A percentile compares a stretch with the other conserved stretches of the same genome.
Evolutionary conservation across 2,888 invertebrate species (phyloP).

Genomic region (Drosophila mimica): DNA sequence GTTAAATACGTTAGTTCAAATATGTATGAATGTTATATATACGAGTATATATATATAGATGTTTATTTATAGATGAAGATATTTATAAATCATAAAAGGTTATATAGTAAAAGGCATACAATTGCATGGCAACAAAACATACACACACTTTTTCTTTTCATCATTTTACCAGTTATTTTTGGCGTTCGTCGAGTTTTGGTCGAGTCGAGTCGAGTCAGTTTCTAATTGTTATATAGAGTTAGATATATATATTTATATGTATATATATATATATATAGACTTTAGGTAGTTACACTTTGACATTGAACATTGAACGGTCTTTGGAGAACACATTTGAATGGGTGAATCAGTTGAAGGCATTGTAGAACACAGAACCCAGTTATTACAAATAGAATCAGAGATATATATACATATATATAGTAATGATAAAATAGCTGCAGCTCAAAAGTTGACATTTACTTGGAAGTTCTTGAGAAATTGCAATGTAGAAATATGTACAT

Average conservation of each 20-base stretch:
- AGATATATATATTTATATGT: background rate
- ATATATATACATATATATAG: conserved; percentile 11
- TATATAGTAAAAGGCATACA: conserved; percentile 74
- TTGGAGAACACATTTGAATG: conserved; percentile 1
- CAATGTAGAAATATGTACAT: conserved; percentile 10
- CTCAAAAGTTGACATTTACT: conserved; percentile 11
- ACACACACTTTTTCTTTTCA: conserved; percentile 71
- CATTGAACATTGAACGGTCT: conserved; percentile 24
- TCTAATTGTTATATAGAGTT: conserved; percentile 23
- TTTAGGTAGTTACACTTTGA: conserved; percentile 15
- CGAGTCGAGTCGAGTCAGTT: conserved; percentile 40
- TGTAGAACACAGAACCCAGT: conserved; percentile 27
- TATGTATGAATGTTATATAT: conserved; percentile 8
- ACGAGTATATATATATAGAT: conserved; percentile 10
- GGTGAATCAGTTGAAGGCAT: conserved; percentile 3
- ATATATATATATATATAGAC: conserved; percentile 6
- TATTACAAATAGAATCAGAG: conserved; percentile 14
- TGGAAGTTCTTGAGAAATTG: conserved; percentile 3
- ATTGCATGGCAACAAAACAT: conserved; percentile 79
- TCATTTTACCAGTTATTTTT: conserved; percentile 32
- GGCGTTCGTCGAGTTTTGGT: conserved; percentile 47
- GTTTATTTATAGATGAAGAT: conserved; percentile 10
- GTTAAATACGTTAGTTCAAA: conserved; percentile 7
- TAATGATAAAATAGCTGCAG: conserved; percentile 36
- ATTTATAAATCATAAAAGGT: conserved; percentile 47